Percentiles rank a stretch among this genome's conserved stretches.
Conservation (phyloP, 2,113 vertebrate species). For the Leptobrachium leishanense region DNA sequence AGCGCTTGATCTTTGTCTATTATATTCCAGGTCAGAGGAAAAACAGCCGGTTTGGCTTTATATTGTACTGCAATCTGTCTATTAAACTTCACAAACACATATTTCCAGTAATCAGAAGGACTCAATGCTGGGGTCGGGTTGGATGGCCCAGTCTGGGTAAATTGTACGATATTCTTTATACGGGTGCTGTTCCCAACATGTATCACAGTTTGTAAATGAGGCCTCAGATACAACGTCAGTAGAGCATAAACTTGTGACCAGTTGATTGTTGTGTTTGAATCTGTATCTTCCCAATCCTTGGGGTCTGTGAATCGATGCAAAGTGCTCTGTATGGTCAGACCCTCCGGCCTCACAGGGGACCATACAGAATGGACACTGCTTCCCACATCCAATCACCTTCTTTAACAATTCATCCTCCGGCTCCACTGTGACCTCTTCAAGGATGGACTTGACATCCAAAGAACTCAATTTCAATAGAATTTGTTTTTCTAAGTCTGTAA, state of each 20-base stretch:
- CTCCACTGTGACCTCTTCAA: conserved; percentile 31
- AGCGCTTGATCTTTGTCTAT: conserved; percentile 52
- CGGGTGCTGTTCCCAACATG: neutral
- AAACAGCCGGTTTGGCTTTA: conserved; percentile 42
- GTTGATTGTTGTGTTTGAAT: no score
- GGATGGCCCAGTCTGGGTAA: conserved; percentile 64
- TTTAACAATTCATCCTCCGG: conserved; percentile 42
- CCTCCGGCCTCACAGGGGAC: conserved; percentile 66
- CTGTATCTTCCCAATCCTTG: conserved; percentile 37
- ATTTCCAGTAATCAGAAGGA: conserved; percentile 55
- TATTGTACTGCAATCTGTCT: conserved; percentile 9
- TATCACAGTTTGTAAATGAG: no score
- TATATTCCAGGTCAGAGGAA: conserved; percentile 52
- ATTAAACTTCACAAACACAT: conserved; percentile 59
- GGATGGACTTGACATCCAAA: conserved; percentile 9
- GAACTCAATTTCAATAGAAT: conserved; percentile 5
- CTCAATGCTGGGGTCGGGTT: conserved; percentile 57
- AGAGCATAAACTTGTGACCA: no score
- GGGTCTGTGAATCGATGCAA: conserved; percentile 36
- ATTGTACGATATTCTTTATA: conserved; percentile 53
- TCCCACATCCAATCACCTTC: conserved; percentile 65
- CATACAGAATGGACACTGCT: conserved; percentile 67
- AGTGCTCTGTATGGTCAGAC: conserved; percentile 23
- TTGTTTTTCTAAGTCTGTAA: conserved; percentile 1
- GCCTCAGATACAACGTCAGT: conserved; percentile 6